These are phyloP conservation scores for Cephalopholis sonnerati DNA, from an alignment of 2,113 vertebrate species.

Conservation along the genomic window DNA sequence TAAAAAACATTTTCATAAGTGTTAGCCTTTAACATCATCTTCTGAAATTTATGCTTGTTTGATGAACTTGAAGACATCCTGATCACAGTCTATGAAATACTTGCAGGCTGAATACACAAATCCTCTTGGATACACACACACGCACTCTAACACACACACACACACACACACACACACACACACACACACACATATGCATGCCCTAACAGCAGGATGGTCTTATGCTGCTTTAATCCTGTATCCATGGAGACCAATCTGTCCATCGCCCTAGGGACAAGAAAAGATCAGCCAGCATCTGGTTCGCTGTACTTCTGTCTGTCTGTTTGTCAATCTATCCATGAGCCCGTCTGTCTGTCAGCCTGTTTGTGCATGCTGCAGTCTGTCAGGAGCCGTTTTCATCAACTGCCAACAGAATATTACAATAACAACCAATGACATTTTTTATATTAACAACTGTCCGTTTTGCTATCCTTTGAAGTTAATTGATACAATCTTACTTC, in stretches of 20 bases:
- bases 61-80: constrained; percentile 12
- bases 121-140: constrained; percentile 13
- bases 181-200: constrained; percentile 19
- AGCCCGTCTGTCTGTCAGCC: constrained; percentile 60
- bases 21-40: background rate
- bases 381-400: constrained; percentile 61
- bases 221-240: constrained; percentile 75
- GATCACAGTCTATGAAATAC: constrained; percentile 31
- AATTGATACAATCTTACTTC: background rate
- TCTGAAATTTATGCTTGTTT: background rate
- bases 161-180: constrained; percentile 9
- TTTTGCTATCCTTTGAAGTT: background rate
- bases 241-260: constrained; percentile 80
- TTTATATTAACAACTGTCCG: constrained; percentile 19
- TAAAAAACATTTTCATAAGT: background rate
- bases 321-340: constrained; percentile 47
- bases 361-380: constrained; percentile 53
- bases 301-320: constrained; percentile 56
- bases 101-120: constrained; percentile 29
- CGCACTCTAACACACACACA: constrained; percentile 13
- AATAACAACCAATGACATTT: constrained; percentile 40
- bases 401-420: constrained; percentile 35
- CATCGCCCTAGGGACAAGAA: constrained; percentile 59
- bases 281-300: constrained; percentile 81
- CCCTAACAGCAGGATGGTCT: constrained; percentile 65